phyloP scores from a whole-genome alignment of 53 echinoderm and acorn worm genomes.

The Stichopus horrens region DNA sequence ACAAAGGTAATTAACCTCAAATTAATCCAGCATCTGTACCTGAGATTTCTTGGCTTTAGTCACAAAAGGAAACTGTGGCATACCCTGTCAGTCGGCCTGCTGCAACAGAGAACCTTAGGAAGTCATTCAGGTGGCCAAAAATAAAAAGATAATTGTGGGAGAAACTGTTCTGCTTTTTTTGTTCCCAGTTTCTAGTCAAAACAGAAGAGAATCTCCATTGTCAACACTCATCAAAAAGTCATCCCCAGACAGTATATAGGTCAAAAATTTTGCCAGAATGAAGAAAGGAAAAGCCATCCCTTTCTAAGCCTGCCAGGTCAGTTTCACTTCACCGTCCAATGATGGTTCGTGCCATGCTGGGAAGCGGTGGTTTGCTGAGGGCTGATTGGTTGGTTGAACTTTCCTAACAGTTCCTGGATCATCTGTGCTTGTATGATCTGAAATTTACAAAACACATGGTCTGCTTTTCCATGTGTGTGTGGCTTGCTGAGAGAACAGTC shows the following conservation, averaged over 20 bases:
- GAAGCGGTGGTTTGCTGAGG: not conserved
- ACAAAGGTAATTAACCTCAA: slow-evolving; percentile 1
- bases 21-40: not conserved
- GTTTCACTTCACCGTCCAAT: not conserved
- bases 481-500: not conserved
- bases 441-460: not conserved
- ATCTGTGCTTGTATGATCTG: not conserved
- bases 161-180: not conserved
- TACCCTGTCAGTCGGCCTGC: not conserved
- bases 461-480: not conserved
- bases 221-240: not conserved
- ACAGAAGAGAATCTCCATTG: not conserved
- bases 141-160: not conserved
- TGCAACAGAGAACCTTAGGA: not conserved
- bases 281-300: not conserved
- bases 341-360: not conserved
- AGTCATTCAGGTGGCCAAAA: not conserved
- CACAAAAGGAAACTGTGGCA: not conserved
- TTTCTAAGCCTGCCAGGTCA: not conserved
- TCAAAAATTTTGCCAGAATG: not conserved
- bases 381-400: not conserved
- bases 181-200: not conserved
- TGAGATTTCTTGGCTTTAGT: not conserved
- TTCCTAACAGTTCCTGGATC: not conserved
- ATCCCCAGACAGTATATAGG: not conserved